Base-by-base conservation (phyloP, 2,797 vertebrate species). In the Sternarchorhynchus goeldii region DNA sequence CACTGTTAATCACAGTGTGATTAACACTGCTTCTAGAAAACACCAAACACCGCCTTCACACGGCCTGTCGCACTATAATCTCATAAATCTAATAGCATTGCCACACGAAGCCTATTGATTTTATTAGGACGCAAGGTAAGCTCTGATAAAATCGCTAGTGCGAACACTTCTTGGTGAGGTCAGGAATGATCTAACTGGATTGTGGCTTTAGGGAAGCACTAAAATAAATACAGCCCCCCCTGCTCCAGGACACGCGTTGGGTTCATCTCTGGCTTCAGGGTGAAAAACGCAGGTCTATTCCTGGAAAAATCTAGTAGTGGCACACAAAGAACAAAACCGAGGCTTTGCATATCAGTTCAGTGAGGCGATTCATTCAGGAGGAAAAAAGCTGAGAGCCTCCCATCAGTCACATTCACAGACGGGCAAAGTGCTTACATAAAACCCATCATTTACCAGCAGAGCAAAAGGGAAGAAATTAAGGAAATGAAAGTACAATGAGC, bases 251-350 rank as follows among this genome's bases (percentile, higher is more conserved):
- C 2, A 50, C 25, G 50, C 53, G 34, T 58, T 25, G 18, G 67
- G 29, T 67, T 75, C 32, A 21, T 63, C 53, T 74, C 39, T 25
- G 25, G 78, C 63, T 62, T 31, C 25, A 2, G 31, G 71, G 64
- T 70, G 68, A 39, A 39, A 62, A 55, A 32, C 21, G 14, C 64
- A 71, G 34, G 25, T 14, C 2, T 57, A 71, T 81, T 81, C 50
- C 39, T 65, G 18, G 67, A 80, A 71, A 69, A 70, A 75, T 79
- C 25, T 25, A 50, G 58, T 16, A 18, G 58, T 58, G 66, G 18
- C 25, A 41, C 53, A 62, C 8, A 34, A 32, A 80, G 34, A 53
- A 59, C 32, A 74, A 67, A 32, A 56, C 36, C 66, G 65, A 50
- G 53, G 66, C 34, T 65, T 71, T 50, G 50, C 16, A 80, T 21